Percentiles rank a stretch among this genome's conserved stretches.
Conservation (phyloP, 2,888 invertebrate genomes). For the Merodon equestris region DNA sequence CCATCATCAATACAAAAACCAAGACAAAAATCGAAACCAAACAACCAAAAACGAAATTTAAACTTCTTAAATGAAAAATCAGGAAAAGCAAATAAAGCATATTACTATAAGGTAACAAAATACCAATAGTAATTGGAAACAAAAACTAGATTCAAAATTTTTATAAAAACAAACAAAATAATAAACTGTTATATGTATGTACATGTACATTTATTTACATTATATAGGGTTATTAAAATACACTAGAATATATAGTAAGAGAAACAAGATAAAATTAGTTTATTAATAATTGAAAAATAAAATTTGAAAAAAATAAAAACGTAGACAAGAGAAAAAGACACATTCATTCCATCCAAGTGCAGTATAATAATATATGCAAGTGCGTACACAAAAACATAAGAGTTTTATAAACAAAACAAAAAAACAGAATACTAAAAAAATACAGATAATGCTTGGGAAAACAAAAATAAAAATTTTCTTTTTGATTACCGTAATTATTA, state of each 20-base stretch:
- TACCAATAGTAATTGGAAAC: constrained; percentile 53
- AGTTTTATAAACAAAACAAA: constrained; percentile 20
- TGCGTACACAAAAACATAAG: constrained; percentile 53
- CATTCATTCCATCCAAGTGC: constrained; percentile 68
- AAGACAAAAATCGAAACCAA: constrained; percentile 45
- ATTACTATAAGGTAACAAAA: constrained; percentile 55
- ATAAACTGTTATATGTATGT: constrained; percentile 41
- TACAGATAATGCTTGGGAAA: constrained; percentile 41
- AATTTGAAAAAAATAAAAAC: constrained; percentile 15
- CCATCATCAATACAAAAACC: constrained; percentile 39
- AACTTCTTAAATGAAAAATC: constrained; percentile 48
- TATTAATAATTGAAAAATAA: constrained; percentile 61
- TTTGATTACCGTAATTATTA: too few species aligned
- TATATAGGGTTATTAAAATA: constrained; percentile 63
- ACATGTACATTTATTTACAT: constrained; percentile 67
- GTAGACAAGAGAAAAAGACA: constrained; percentile 57
- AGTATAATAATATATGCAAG: constrained; percentile 63
- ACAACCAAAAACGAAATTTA: constrained; percentile 35
- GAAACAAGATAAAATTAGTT: constrained; percentile 46
- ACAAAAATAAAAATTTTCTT: constrained; percentile 47
- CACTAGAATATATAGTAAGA: constrained; percentile 58
- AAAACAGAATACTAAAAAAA: constrained; percentile 29
- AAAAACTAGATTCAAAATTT: constrained; percentile 64
- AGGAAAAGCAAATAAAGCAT: constrained; percentile 54
- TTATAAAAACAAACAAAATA: constrained; percentile 57